Percentiles rank a stretch among this genome's conserved stretches.
phyloP scores from a whole-genome alignment of 2,797 vertebrate species.

The Enteromius treurensis region DNA sequence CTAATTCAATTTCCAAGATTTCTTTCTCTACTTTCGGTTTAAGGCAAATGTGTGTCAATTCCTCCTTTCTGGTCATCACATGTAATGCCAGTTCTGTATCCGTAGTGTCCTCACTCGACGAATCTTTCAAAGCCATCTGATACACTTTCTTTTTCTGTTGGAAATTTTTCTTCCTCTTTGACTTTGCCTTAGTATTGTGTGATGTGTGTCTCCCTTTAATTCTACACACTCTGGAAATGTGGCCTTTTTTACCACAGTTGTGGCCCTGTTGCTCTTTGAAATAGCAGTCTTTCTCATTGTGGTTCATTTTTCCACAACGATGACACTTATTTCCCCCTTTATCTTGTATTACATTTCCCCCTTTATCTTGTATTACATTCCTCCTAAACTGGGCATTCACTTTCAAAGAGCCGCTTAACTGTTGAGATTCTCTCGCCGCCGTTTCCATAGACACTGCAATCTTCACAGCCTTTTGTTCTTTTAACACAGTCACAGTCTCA shows the following conservation, averaged over 20 bases:
- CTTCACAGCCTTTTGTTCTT: slow-evolving; percentile 17
- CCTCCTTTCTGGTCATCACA: background rate
- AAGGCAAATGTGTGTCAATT: slow-evolving; percentile 17
- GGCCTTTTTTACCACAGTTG: slow-evolving; percentile 37
- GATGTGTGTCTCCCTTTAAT: background rate
- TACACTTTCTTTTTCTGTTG: slow-evolving; percentile 11
- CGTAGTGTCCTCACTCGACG: background rate
- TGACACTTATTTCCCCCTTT: background rate
- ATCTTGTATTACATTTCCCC: background rate
- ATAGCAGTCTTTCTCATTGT: slow-evolving; percentile 3
- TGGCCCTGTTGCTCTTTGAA: slow-evolving; percentile 1
- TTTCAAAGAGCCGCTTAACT: slow-evolving; percentile 28
- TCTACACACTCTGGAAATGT: slow-evolving; percentile 19
- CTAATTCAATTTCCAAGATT: slow-evolving; percentile 27
- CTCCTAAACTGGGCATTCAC: background rate
- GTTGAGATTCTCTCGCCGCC: background rate
- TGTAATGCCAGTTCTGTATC: slow-evolving; percentile 23
- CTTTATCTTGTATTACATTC: background rate
- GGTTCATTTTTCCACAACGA: background rate
- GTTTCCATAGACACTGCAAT: slow-evolving; percentile 27
- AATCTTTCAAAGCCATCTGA: slow-evolving; percentile 16
- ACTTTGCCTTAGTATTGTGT: background rate
- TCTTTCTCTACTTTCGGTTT: slow-evolving; percentile 21
- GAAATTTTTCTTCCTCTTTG: background rate
- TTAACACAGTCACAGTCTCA: slow-evolving; percentile 10